Conservation (phyloP, 2,113 vertebrate species). For the Caretta caretta region DNA sequence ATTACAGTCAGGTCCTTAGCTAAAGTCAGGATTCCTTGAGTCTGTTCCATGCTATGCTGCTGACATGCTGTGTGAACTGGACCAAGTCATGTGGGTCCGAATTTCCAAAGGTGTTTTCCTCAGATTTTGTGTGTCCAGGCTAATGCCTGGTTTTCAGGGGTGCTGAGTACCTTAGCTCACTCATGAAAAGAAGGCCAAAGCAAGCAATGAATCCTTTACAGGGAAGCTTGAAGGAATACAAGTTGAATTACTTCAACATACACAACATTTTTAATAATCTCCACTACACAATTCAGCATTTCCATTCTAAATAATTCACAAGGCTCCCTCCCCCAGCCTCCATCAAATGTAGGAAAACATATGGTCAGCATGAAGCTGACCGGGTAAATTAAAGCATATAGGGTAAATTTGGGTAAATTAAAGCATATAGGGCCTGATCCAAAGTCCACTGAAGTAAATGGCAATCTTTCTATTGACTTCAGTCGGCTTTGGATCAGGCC, state of each 20-base stretch:
- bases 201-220: background rate
- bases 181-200: background rate
- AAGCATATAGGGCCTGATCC: background rate
- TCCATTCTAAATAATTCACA: background rate
- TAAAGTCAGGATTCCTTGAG: fast-evolving
- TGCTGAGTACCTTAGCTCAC: background rate
- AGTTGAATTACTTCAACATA: background rate
- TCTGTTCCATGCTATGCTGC: background rate
- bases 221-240: background rate
- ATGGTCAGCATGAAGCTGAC: background rate
- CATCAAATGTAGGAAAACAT: background rate
- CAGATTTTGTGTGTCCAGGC: background rate
- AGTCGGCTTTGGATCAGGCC: background rate
- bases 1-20: background rate
- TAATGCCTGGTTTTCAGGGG: background rate
- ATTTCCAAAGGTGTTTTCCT: background rate
- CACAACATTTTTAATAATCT: background rate
- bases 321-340: background rate
- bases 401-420: background rate
- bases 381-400: background rate
- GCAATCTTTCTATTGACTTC: background rate
- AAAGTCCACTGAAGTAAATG: too few species aligned
- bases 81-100: background rate
- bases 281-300: background rate
- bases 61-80: fast-evolving